These are phyloP conservation scores for Lasioglossum calceatum DNA, from an alignment of 2,888 invertebrate genomes.

Conservation along the genomic window DNA sequence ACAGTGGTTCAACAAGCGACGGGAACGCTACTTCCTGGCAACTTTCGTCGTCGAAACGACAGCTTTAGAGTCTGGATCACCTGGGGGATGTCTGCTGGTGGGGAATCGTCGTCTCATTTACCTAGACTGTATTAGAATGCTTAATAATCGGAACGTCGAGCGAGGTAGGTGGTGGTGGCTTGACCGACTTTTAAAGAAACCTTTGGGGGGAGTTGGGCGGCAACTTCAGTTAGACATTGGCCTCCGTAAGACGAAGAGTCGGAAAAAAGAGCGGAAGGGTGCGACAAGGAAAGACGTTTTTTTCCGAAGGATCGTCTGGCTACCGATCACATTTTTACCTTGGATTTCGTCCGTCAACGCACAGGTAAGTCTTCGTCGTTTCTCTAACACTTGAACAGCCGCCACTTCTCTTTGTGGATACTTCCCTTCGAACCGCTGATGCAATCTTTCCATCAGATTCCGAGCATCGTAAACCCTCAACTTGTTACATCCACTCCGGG, in stretches of 20 bases:
- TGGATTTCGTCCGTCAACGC: slow-evolving; percentile 13
- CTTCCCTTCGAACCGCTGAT: not conserved
- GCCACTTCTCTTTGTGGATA: not conserved
- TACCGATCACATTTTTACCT: slow-evolving; percentile 41
- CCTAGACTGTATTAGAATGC: slow-evolving; percentile 79
- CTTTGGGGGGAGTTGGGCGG: slow-evolving; percentile 81
- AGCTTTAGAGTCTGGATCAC: slow-evolving; percentile 14
- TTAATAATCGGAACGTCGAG: slow-evolving; percentile 78
- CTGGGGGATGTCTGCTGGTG: slow-evolving; percentile 33
- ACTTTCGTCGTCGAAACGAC: slow-evolving; percentile 35
- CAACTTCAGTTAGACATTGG: slow-evolving; percentile 84
- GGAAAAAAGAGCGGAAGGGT: slow-evolving; percentile 80
- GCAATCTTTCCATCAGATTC: not conserved
- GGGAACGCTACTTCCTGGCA: slow-evolving; percentile 38
- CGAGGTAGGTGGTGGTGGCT: slow-evolving; percentile 77
- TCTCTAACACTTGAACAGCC: not conserved
- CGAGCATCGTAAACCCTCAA: not conserved
- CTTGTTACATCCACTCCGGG: not conserved
- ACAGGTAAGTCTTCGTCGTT: slow-evolving; percentile 33
- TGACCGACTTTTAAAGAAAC: slow-evolving; percentile 82
- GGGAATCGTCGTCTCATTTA: slow-evolving; percentile 66
- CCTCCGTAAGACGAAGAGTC: slow-evolving; percentile 83
- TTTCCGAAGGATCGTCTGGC: slow-evolving; percentile 27
- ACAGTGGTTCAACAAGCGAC: slow-evolving; percentile 50
- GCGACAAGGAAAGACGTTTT: slow-evolving; percentile 69